Base-by-base conservation (phyloP, 2,797 vertebrate genomes). In the Gadopsis bispinosus region DNA sequence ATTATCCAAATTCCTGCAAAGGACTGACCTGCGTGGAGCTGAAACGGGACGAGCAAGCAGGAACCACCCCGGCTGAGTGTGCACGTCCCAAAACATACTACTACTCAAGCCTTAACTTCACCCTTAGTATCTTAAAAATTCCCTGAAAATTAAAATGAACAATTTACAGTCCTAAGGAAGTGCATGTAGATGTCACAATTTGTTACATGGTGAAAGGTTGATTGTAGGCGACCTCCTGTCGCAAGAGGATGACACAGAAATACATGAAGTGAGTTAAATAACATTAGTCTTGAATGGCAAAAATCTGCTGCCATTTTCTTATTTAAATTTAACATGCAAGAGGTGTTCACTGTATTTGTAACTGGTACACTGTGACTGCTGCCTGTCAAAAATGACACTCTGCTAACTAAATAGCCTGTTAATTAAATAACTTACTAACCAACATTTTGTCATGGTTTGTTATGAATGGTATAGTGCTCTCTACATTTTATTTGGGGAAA, bases 91-190 rank as follows among this genome's bases (percentile, higher is more conserved):
- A 79, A 72, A 53, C 29, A 12, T 59, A 48, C 8, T 0, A 17
- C 31, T 65, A 63, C 63, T 83, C 45, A 45, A 73, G 78, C 79
- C 75, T 88, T 77, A 87, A 85, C 35, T 41, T 22, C 5, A 41
- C 51, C 29, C 7, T 10, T 61, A 70, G 48, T 48, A 71, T 33
- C 2, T 14, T 59, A 68, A 54, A 43, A 75, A 81, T 54, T 1
- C 26, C 11, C 10, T 16, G 7, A 72, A 41, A 67, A 65, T 62
- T 0, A 54, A 60, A 69, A 12, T 1, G 0, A 73, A 33, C 10
- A 6, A 61, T 48, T 4, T 12, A 17, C 2, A 3, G 17, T 22
- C n/a, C 7, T 48, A 1, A 67, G 16, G 7, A 61, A 53, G 14
- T 20, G 12, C 56, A 31, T n/a, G 19, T 29, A 48, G 31, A 26